phyloP scores from a whole-genome alignment of 2,888 invertebrate genomes.

The Scaptomyza caliginosa region DNA sequence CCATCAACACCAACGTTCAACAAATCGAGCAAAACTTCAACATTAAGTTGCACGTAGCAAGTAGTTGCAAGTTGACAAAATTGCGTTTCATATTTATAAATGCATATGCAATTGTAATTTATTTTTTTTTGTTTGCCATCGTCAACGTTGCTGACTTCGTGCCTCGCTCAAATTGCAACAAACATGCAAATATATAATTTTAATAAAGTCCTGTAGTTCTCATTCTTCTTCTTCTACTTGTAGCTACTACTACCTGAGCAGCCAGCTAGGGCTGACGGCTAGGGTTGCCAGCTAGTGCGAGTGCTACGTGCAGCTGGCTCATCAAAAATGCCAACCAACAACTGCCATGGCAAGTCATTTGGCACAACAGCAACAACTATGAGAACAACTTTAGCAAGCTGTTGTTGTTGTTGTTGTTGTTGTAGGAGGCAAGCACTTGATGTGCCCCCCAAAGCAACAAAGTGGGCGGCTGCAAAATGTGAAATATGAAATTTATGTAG shows the following conservation, averaged over 20 bases:
- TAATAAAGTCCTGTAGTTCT: slow-evolving; percentile 63
- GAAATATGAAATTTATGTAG: slow-evolving; percentile 67
- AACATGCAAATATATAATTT: slow-evolving; percentile 79
- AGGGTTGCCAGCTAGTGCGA: background rate
- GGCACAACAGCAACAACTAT: slow-evolving; percentile 41
- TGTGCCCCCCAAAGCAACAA: slow-evolving; percentile 25
- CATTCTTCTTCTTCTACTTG: background rate
- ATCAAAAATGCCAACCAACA: slow-evolving; percentile 74
- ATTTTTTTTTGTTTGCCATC: too few relatives aligned
- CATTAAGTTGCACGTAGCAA: slow-evolving; percentile 24
- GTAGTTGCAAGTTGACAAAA: slow-evolving; percentile 58
- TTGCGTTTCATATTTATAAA: slow-evolving; percentile 73
- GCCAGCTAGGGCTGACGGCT: slow-evolving; percentile 1
- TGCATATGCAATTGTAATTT: slow-evolving; percentile 66
- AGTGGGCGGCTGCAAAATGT: slow-evolving; percentile 48
- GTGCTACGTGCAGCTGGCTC: slow-evolving; percentile 54
- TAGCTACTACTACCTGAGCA: slow-evolving; percentile 15
- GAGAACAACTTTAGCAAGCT: slow-evolving; percentile 35
- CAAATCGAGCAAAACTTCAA: slow-evolving; percentile 34
- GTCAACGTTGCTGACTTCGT: slow-evolving; percentile 47
- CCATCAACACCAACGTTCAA: background rate
- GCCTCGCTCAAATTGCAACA: slow-evolving; percentile 70
- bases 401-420: slow-evolving; percentile 46
- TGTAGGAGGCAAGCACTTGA: slow-evolving; percentile 28
- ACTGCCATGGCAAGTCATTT: slow-evolving; percentile 65